phyloP scores from a whole-genome alignment of 2,113 vertebrate genomes.

The Miniopterus natalensis region DNA sequence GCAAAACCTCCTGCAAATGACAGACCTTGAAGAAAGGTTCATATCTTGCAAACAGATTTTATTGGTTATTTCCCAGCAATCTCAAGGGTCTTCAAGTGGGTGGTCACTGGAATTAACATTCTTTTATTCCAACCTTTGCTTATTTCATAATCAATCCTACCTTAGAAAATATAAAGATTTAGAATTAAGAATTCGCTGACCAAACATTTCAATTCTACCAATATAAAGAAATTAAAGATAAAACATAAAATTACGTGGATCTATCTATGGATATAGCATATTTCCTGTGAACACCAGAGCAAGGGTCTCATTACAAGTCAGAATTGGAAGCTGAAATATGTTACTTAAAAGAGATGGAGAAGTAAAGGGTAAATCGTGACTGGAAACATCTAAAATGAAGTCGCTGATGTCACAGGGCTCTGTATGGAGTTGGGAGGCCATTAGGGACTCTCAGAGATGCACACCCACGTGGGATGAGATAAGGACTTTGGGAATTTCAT shows the following conservation, averaged over 20 bases:
- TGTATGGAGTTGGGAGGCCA: neutral
- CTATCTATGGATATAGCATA: neutral
- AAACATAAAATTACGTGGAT: neutral
- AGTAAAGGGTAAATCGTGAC: neutral
- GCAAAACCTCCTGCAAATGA: neutral
- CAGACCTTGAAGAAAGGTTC: neutral
- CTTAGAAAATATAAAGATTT: neutral
- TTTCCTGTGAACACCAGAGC: neutral
- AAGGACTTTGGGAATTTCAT: too few species aligned
- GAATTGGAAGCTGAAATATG: neutral
- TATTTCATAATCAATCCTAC: neutral
- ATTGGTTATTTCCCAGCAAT: neutral
- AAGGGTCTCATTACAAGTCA: neutral
- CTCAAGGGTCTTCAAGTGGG: neutral
- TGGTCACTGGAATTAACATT: neutral
- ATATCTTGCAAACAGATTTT: neutral
- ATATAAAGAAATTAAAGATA: neutral
- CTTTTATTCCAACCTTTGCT: neutral
- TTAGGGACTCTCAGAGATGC: neutral
- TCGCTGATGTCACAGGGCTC: neutral
- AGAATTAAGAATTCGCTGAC: neutral
- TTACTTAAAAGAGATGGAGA: neutral
- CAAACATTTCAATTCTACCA: neutral
- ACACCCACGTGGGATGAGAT: neutral
- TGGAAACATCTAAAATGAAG: neutral